Conservation (phyloP, 2,888 invertebrate genomes). For the Drosophila subquinaria region DNA sequence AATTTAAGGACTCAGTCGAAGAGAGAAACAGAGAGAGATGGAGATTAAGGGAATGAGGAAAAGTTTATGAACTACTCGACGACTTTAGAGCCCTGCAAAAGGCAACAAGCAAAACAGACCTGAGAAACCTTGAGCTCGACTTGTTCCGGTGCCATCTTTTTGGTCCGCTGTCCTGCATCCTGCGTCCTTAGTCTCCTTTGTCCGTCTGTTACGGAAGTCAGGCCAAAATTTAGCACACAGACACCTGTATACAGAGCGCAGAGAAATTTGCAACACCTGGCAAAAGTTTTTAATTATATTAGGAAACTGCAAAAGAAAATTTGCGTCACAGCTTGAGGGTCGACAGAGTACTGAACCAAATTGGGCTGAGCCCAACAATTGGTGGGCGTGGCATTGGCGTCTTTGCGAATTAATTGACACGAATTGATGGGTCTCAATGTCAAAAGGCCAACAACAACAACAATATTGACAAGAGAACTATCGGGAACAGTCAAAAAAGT, state of each 20-base stretch:
- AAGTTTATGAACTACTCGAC: slow-evolving; percentile 70
- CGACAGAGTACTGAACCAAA: slow-evolving; percentile 20
- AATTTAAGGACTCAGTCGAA: slow-evolving; percentile 52
- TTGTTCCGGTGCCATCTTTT: slow-evolving; percentile 63
- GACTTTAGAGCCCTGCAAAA: slow-evolving; percentile 46
- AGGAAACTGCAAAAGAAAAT: slow-evolving; percentile 74
- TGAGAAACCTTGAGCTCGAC: slow-evolving; percentile 42
- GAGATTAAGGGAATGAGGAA: slow-evolving; percentile 24
- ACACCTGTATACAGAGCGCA: slow-evolving; percentile 40
- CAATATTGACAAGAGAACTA: slow-evolving; percentile 8
- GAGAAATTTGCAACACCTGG: slow-evolving; percentile 81
- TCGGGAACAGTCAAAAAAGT: slow-evolving; percentile 48
- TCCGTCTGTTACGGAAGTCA: slow-evolving; percentile 59
- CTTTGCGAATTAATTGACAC: slow-evolving; percentile 83
- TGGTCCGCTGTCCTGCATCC: slow-evolving; percentile 34
- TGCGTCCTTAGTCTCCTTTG: slow-evolving; percentile 45
- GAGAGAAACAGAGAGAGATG: slow-evolving; percentile 6
- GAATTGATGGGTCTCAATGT: slow-evolving; percentile 84
- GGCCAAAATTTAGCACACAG: slow-evolving; percentile 47
- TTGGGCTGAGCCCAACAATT: slow-evolving; percentile 27
- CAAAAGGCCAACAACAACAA: slow-evolving; percentile 65
- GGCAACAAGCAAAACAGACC: slow-evolving; percentile 62
- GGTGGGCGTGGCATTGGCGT: slow-evolving; percentile 59
- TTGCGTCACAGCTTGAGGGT: slow-evolving; percentile 58
- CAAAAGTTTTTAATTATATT: slow-evolving; percentile 84